These are phyloP conservation scores for Agrochola lota DNA, from an alignment of 2,888 invertebrate genomes.

Conservation along the genomic window DNA sequence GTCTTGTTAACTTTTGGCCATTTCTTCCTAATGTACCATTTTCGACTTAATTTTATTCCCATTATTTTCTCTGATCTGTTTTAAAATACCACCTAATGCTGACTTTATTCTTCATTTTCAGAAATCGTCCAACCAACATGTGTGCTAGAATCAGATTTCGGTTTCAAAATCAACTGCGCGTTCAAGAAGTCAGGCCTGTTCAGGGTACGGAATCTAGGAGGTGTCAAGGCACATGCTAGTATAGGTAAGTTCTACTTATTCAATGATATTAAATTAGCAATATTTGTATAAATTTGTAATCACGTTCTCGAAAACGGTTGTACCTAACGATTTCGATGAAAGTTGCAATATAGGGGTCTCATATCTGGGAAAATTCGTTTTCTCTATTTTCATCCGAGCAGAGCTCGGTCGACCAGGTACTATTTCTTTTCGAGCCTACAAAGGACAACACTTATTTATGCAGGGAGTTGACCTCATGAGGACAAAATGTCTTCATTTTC, in stretches of 20 bases:
- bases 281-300: no score
- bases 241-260: conserved; percentile 92
- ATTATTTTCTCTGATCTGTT: background rate
- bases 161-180: conserved; percentile 97
- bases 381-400: no score
- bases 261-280: no score
- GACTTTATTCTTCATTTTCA: conserved; percentile 77
- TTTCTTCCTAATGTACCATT: background rate
- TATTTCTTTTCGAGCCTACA: background rate
- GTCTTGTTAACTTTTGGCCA: background rate
- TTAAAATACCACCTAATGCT: no score
- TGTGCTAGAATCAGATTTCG: conserved; percentile 97
- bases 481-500: background rate
- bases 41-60: background rate
- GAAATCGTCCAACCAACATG: conserved; percentile 94
- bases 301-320: no score
- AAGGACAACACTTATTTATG: background rate
- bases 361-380: no score
- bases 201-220: conserved; percentile 97
- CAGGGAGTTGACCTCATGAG: background rate
- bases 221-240: conserved; percentile 97
- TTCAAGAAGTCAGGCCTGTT: conserved; percentile 98
- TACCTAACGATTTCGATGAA: no score
- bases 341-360: no score
- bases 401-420: no score